Evolutionary conservation across 2,113 vertebrate species (phyloP), one percentile per base, ranked within the genome.

Genomic region (Mobula hypostoma): DNA sequence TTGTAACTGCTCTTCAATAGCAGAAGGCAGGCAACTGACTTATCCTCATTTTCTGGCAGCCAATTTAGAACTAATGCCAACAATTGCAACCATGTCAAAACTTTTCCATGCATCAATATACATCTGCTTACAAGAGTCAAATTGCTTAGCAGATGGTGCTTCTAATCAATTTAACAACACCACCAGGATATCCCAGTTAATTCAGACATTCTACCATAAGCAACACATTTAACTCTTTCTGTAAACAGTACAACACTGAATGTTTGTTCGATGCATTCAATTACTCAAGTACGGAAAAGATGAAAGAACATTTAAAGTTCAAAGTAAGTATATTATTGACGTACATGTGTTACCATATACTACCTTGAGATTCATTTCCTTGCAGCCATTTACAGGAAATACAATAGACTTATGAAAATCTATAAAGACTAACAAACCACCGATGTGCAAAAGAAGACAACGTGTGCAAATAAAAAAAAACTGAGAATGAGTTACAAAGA

Each of bases 121-220:
- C 85, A 88, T 88, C 58, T 32, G 58, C 24, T 27, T 61, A 63
- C 56, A 79, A 87, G 83, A 87, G 27, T 29, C 56, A 87, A n/a
- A n/a, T 12, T 87, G 58, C 24, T 5, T 66, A 63, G 12, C 61
- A 21, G 85, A n/a, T 66, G 85, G 29, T 90, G 15, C 14, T 90
- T 90, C 83, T 90, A 87, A 87, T 15, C 24, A 61, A 61, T 61
- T 87, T 87, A 90, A 90, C 29, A 32, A 19, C 61, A 88, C 66
- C 63, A 68, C 85, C 61, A 17, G 85, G 85, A 90, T 90, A 66
- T 90, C 61, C 85, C 15, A 32, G 61, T 66, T 90, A 90, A 90
- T 66, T 15, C 58, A 32, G 61, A 29, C 19, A 61, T 11, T 90
- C 12, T 56, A 83, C 12, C n/a, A 4, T 17, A 63, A 27, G 24